Evolutionary conservation across 2,797 vertebrate species (phyloP).

Genomic region (Parauchenoglanis punctatus): DNA sequence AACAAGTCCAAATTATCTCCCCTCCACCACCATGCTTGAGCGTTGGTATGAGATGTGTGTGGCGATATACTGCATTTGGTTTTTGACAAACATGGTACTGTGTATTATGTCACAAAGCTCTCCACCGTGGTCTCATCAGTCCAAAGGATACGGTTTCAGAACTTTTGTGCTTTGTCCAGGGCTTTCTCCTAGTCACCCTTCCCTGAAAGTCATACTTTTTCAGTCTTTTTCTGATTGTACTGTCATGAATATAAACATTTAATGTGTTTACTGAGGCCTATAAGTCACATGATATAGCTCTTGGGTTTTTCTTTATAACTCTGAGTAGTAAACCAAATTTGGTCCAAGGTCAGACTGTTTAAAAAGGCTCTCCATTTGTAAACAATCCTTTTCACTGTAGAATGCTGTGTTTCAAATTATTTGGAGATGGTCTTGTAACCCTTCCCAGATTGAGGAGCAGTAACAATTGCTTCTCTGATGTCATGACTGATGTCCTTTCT

Average conservation of each 20-base stretch:
- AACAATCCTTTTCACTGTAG: background rate
- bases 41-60: no score
- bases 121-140: background rate
- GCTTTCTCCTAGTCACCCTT: background rate
- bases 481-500: background rate
- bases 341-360: no score
- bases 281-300: background rate
- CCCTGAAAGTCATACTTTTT: background rate
- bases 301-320: background rate
- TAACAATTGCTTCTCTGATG: background rate
- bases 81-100: background rate
- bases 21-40: no score
- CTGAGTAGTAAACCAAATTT: no score
- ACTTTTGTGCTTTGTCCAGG: background rate
- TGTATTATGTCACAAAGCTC: background rate
- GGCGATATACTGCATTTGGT: background rate
- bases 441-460: background rate
- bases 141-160: background rate
- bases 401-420: background rate
- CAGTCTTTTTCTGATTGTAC: background rate
- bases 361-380: no score
- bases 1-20: background rate
- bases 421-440: background rate
- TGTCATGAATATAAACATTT: background rate
- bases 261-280: background rate